Percentiles rank a stretch among this genome's conserved stretches.
phyloP scores from a whole-genome alignment of 2,113 vertebrate species.

The Psophia crepitans region DNA sequence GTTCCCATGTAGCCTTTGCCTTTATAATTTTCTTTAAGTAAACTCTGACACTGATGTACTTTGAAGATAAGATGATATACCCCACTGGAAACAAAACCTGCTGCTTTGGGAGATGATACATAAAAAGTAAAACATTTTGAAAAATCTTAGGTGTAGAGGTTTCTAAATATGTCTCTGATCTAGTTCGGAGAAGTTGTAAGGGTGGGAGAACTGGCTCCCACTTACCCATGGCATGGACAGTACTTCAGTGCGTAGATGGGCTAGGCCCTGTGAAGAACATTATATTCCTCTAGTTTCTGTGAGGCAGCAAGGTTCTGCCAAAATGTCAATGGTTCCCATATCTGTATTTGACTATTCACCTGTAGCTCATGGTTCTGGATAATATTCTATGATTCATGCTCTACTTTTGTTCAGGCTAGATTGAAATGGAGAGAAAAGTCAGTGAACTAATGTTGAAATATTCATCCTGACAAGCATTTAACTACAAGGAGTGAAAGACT shows the following conservation, averaged over 20 bases:
- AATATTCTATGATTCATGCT: neutral
- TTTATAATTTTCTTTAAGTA: neutral
- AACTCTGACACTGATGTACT: neutral
- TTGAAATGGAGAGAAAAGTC: neutral
- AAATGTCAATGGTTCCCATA: neutral
- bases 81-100: neutral
- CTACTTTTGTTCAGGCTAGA: neutral
- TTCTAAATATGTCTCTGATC: neutral
- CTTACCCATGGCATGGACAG: neutral
- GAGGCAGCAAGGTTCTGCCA: neutral
- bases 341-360: neutral
- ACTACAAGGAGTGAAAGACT: neutral
- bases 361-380: neutral
- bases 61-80: neutral
- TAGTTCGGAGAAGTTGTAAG: neutral
- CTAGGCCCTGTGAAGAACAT: neutral
- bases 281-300: neutral
- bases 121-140: neutral
- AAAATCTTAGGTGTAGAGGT: neutral
- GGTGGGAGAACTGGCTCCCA: neutral
- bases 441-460: neutral
- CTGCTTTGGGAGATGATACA: neutral
- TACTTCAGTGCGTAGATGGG: neutral
- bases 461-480: neutral
- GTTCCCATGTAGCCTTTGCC: neutral